Evolutionary conservation across 2,113 vertebrate species (phyloP), one percentile per base, ranked within the genome.

Genomic region (Cottus gobio): DNA sequence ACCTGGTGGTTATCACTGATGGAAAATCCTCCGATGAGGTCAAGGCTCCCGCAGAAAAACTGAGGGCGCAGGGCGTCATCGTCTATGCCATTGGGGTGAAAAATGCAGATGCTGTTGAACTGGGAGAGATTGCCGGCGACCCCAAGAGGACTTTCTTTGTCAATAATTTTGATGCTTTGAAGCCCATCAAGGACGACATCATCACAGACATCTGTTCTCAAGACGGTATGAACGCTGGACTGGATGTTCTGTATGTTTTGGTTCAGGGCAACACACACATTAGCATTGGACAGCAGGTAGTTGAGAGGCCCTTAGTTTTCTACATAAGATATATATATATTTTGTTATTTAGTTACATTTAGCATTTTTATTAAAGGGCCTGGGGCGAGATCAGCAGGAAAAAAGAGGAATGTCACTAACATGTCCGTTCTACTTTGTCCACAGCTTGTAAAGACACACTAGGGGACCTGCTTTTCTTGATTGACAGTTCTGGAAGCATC

Each of bases 401-500:
- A 52, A 30, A 57, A 44, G 3, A 28, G 28, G 2, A 7, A 44
- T 3, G 1, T 0, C 11, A 39, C 54, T 85, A 48, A 84, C 62
- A 24, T 70, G 24, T 67, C 12, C 30, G 2, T 83, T 18, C 31
- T 60, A 1, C 50, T 57, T 5, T 42, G 61, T 89, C 78, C 26
- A 22, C 79, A 97, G 96, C 73, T 48, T 97, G 96, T 83, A 96
- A 95, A 77, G 90, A 95, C 20, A 74, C 84, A 52, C 92, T 92
- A 75, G 94, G 94, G 5, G 96, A 97, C 75, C 86, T 97, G 42
- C 24, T 97, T 30, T 97, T 97, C 91, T 82, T 97, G 84, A 91
- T 97, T 10, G 96, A 97, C 72, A 93, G 96, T 74, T 98, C 97
- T 3, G 90, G 92, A 4, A 96, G 95, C 81, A 96, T 97, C 66